Base-by-base conservation (phyloP, 2,113 vertebrate genomes). In the Proterorhinus semilunaris region DNA sequence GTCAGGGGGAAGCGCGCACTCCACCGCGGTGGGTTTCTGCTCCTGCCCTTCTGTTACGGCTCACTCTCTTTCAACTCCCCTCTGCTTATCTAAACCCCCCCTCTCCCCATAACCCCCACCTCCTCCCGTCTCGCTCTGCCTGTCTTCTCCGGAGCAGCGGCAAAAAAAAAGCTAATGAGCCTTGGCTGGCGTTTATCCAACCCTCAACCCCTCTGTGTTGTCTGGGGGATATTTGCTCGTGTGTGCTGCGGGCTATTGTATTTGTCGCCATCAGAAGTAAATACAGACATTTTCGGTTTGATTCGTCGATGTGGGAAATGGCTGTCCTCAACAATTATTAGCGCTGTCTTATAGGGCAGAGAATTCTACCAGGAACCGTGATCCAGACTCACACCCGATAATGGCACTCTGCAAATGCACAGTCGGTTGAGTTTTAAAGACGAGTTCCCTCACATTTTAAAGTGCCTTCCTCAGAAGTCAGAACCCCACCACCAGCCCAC, bases 121-220 rank as follows among this genome's bases (percentile, higher is more conserved):
- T 50, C 55, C 83, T 68, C 79, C 83, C 66, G 82, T 82, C 83
- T 86, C 69, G 12, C 76, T 88, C 72, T 84, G 79, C 76, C 82
- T 86, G 85, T 83, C 85, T 27, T 89, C 78, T 86, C 85, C 78
- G 87, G 74, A 84, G 85, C 83, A 80, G 84, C 88, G 83, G 88
- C 79, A 75, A 84, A 83, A 21, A 21, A 21, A 21, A 82, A 90
- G 82, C 89, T 90, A 90, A 91, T 90, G 89, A 90, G 83, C 85
- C 87, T 82, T 88, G 86, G 87, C 86, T 89, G 89, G 90, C 86
- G 66, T 90, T 89, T 89, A 88, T 88, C 90, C 88, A 89, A 79
- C 81, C 62, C 68, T 79, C 83, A 75, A 72, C 87, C 77, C 81
- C 78, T 78, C 7, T 36, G 68, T 71, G 78, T 46, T 67, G 42